These are phyloP conservation scores for Carapus acus DNA, from an alignment of 2,797 vertebrate species.

Conservation along the genomic window DNA sequence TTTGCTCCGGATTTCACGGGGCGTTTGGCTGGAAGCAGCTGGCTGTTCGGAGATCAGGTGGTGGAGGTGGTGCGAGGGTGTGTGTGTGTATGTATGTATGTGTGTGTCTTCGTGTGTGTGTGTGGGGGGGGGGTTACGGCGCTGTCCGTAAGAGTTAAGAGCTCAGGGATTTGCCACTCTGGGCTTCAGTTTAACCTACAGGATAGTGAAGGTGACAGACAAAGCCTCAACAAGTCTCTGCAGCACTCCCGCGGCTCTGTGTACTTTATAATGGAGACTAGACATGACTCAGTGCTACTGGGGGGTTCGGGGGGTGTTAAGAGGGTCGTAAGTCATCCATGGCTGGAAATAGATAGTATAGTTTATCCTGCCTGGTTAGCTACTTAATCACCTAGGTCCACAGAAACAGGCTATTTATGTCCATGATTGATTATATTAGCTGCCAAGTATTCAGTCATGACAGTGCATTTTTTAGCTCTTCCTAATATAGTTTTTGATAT, in stretches of 20 bases:
- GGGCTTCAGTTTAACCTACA: slow-evolving; percentile 56
- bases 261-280: slow-evolving; percentile 55
- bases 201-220: slow-evolving; percentile 44
- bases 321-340: slow-evolving; percentile 64
- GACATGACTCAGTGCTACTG: slow-evolving; percentile 65
- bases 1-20: slow-evolving; percentile 12
- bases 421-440: slow-evolving; percentile 49
- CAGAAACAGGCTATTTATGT: slow-evolving; percentile 60
- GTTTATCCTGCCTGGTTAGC: slow-evolving; percentile 62
- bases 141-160: slow-evolving; percentile 18
- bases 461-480: slow-evolving; percentile 37
- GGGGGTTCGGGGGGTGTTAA: slow-evolving; percentile 61
- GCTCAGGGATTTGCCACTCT: slow-evolving; percentile 30
- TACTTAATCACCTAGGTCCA: slow-evolving; percentile 57
- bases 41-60: slow-evolving; percentile 27
- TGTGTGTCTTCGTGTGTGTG: too few relatives aligned
- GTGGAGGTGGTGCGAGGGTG: too few relatives aligned
- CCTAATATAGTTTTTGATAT: slow-evolving; percentile 39
- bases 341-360: slow-evolving; percentile 66
- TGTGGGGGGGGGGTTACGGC: slow-evolving; percentile 36
- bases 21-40: slow-evolving; percentile 17
- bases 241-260: slow-evolving; percentile 33
- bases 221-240: slow-evolving; percentile 39
- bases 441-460: slow-evolving; percentile 50
- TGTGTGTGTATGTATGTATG: too few relatives aligned